Percentiles rank a stretch among this genome's conserved stretches.
phyloP scores from a whole-genome alignment of 1,140 invertebrate species.

The Drosophila sulfurigaster region DNA sequence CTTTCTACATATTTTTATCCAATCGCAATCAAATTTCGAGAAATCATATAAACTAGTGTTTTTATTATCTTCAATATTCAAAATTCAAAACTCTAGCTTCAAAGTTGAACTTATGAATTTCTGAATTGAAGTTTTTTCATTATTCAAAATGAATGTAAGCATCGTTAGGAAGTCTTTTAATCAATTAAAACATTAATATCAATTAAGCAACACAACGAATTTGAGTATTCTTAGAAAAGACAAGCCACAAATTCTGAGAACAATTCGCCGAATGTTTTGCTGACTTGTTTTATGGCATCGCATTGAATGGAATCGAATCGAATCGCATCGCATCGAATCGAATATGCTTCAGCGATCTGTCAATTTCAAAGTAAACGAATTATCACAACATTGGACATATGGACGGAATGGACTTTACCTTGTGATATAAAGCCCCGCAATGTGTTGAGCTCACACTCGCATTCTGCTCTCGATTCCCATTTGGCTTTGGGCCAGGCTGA shows the following conservation, averaged over 20 bases:
- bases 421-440: slow-evolving; percentile 8
- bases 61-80: too few relatives aligned
- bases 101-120: too few relatives aligned
- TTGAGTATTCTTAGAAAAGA: neutral
- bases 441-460: neutral
- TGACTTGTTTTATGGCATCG: slow-evolving; percentile 11
- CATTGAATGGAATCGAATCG: neutral
- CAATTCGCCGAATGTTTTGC: neutral
- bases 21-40: too few relatives aligned
- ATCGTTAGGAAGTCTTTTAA: neutral
- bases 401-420: neutral
- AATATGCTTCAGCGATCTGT: slow-evolving; percentile 32
- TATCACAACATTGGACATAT: slow-evolving; percentile 19
- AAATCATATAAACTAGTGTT: too few relatives aligned
- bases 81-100: too few relatives aligned
- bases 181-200: neutral
- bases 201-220: neutral
- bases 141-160: neutral
- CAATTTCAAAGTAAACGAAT: slow-evolving; percentile 39
- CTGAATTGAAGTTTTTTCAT: too few relatives aligned
- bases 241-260: neutral
- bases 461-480: neutral
- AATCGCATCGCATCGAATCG: slow-evolving; percentile 12
- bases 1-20: too few relatives aligned
- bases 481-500: neutral